phyloP scores from a whole-genome alignment of 2,888 invertebrate species.

The Selenia dentaria region DNA sequence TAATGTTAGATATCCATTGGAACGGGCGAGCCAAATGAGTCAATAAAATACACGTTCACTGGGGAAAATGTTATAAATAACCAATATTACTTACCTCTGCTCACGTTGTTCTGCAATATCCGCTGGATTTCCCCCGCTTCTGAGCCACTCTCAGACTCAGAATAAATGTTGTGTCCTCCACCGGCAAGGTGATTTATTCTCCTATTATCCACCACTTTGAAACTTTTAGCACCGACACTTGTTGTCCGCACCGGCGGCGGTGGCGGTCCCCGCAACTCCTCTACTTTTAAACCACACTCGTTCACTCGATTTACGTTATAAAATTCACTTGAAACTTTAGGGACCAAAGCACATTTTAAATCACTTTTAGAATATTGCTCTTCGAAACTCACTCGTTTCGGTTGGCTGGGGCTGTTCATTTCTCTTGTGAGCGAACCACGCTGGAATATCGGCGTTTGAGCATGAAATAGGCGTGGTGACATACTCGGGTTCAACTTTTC shows the following conservation, averaged over 20 bases:
- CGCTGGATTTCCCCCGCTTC: conserved; percentile 89
- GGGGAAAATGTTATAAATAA: conserved; percentile 10
- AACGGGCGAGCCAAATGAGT: neutral
- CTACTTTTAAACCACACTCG: conserved; percentile 34
- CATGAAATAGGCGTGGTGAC: conserved; percentile 37
- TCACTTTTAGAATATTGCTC: conserved; percentile 39
- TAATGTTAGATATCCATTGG: neutral
- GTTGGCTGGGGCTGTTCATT: conserved; percentile 35
- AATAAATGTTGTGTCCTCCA: conserved; percentile 56
- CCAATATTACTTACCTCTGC: conserved; percentile 46
- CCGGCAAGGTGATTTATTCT: conserved; percentile 38
- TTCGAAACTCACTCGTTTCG: conserved; percentile 66
- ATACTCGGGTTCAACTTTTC: conserved; percentile 47
- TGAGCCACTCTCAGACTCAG: conserved; percentile 89
- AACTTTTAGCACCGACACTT: conserved; percentile 54
- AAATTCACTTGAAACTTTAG: conserved; percentile 36
- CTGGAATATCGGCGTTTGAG: conserved; percentile 44
- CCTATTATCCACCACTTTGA: conserved; percentile 43
- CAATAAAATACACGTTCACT: conserved; percentile 1
- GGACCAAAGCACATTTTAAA: conserved; percentile 27
- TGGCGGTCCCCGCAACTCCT: conserved; percentile 51
- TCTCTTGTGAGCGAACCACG: conserved; percentile 49
- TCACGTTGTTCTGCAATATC: conserved; percentile 74
- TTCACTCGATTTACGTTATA: conserved; percentile 32
- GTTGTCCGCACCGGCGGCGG: conserved; percentile 67